Conservation (phyloP, 2,888 invertebrate genomes). For the Macrosoma leucophasiata region DNA sequence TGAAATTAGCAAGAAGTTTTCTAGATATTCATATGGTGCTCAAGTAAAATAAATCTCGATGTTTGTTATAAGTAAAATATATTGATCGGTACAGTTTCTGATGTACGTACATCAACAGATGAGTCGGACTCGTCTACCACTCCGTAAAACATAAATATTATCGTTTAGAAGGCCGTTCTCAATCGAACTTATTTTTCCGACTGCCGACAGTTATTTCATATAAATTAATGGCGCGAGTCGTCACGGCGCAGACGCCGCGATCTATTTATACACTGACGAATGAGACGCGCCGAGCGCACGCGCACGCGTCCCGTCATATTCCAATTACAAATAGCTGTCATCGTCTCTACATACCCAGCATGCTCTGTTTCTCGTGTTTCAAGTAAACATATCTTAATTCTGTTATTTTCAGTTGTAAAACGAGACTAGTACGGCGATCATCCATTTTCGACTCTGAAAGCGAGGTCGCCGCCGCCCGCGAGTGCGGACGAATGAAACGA, state of each 20-base stretch:
- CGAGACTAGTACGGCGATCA: constrained; percentile 13
- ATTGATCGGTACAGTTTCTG: constrained; percentile 43
- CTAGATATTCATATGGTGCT: constrained; percentile 4
- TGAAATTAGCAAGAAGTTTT: too few relatives aligned
- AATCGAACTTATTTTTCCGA: constrained; percentile 72
- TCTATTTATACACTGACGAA: constrained; percentile 76
- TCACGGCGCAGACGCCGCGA: constrained; percentile 72
- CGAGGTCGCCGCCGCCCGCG: constrained; percentile 17
- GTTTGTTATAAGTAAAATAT: constrained; percentile 12
- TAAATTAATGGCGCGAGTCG: constrained; percentile 75
- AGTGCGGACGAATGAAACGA: constrained; percentile 46
- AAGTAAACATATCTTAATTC: constrained; percentile 39
- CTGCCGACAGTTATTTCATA: constrained; percentile 76
- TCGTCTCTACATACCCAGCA: constrained; percentile 54
- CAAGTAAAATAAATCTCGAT: constrained; percentile 7
- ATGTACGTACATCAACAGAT: constrained; percentile 56
- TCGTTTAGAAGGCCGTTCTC: constrained; percentile 66
- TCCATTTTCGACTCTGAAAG: constrained; percentile 13
- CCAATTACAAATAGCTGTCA: constrained; percentile 75
- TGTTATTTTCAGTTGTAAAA: constrained; percentile 32
- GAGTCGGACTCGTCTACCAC: constrained; percentile 48
- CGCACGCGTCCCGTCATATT: constrained; percentile 73
- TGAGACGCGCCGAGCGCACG: constrained; percentile 71
- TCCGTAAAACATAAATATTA: constrained; percentile 75
- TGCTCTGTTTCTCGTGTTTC: constrained; percentile 44